Evolutionary conservation across 1,140 invertebrate genomes (phyloP), one percentile per base, ranked within the genome.

Genomic region (Phocides pigmalion): DNA sequence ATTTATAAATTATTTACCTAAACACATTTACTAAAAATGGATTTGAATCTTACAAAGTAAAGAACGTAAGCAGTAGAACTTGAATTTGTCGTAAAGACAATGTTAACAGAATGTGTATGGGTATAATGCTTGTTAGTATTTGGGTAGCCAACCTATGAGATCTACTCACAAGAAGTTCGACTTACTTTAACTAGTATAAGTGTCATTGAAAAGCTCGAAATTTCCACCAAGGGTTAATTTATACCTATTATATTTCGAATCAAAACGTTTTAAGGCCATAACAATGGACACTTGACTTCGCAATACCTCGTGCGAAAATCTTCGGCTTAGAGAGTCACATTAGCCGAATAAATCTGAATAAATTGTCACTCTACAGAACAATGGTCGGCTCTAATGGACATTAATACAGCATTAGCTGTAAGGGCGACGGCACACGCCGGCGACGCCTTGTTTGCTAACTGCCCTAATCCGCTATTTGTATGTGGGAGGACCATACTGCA

Each of bases 381-480:
- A 90, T 78, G 72, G 65, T 46, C 41, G 71, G 72, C 67, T 73
- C 79, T 90, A 90, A 89, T 89, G 84, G 84, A 84, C 89, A 91
- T 91, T 91, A 90, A 89, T 89, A 82, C 75, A 71, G 84, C 85
- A 84, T 91, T 91, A 89, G 82, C 68, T 78, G 69, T 79, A 74
- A 82, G 81, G 84, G 77, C 70, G 68, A 41, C 71, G 77, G 78
- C 86, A 78, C 84, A 79, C 84, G 88, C 72, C 75, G 75, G 77
- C 64, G 81, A 86, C 89, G 85, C 87, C 87, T 91, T 91, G 89
- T 91, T 91, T 91, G 87, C 84, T 85, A 89, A 91, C 89, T 91
- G 89, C 85, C 87, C 89, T 91, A 91, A 91, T 89, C 89, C 85
- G 79, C 89, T 85, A 91, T 89, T 91, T 89, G 89, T 91, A 84